These are phyloP conservation scores for Amphiprion ocellaris DNA, from an alignment of 2,113 vertebrate genomes.

Conservation along the genomic window DNA sequence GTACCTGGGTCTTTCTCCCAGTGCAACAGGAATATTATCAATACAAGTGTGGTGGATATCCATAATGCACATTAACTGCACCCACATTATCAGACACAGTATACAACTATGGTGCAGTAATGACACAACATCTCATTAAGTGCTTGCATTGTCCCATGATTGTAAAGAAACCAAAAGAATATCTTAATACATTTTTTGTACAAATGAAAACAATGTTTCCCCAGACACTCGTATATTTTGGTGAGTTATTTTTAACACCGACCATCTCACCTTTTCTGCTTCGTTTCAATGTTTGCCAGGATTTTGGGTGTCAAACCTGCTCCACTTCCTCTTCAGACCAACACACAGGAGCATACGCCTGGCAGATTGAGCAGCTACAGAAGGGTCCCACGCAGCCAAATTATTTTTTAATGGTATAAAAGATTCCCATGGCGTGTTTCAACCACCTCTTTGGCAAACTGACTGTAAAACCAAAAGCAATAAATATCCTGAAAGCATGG, in stretches of 20 bases:
- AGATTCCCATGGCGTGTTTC: conserved; percentile 69
- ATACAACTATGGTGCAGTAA: too few relatives aligned
- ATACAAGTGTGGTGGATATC: not conserved
- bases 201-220: too few relatives aligned
- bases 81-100: too few relatives aligned
- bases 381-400: conserved; percentile 68
- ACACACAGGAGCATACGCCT: conserved; percentile 52
- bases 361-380: conserved; percentile 63
- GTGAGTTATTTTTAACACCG: too few relatives aligned
- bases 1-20: not conserved
- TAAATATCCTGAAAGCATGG: conserved; percentile 81
- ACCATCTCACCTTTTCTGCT: not conserved
- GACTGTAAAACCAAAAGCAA: conserved; percentile 80
- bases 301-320: conserved; percentile 21
- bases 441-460: conserved; percentile 37
- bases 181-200: too few relatives aligned
- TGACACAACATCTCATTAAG: too few relatives aligned
- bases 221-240: too few relatives aligned
- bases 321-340: conserved; percentile 22
- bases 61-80: not conserved
- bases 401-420: conserved; percentile 76
- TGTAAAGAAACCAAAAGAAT: too few relatives aligned
- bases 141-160: not conserved
- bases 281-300: not conserved
- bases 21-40: not conserved